Evolutionary conservation across 1,140 invertebrate species (phyloP).

Genomic region (Anastatus disparis): DNA sequence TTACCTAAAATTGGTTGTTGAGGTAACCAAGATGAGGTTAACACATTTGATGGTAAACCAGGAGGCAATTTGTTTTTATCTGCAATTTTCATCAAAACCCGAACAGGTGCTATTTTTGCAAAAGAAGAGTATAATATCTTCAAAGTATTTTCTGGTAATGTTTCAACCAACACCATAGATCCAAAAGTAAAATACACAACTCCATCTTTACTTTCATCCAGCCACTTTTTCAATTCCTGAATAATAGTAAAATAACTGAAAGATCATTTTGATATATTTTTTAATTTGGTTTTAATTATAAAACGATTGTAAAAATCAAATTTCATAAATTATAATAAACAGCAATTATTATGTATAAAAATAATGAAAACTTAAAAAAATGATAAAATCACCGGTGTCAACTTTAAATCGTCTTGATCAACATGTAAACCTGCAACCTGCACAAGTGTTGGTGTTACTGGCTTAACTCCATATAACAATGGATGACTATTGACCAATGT

Average conservation of each 20-base stretch:
- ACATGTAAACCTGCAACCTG: constrained; percentile 61
- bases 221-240: constrained; percentile 74
- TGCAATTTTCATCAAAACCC: constrained; percentile 47
- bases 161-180: constrained; percentile 71
- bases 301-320: no score
- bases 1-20: constrained; percentile 73
- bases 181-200: constrained; percentile 79
- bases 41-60: constrained; percentile 68
- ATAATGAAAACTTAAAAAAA: no score
- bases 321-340: no score
- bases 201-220: constrained; percentile 74
- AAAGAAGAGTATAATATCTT: constrained; percentile 41
- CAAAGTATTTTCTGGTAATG: constrained; percentile 65
- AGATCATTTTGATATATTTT: no score
- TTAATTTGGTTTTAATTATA: no score
- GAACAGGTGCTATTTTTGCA: constrained; percentile 44
- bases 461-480: constrained; percentile 51
- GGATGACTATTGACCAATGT: constrained; percentile 59
- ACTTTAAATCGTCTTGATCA: constrained; percentile 8
- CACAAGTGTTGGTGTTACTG: constrained; percentile 55
- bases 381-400: no score
- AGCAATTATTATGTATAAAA: no score
- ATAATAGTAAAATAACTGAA: no score
- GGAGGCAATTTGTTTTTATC: constrained; percentile 49
- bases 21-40: constrained; percentile 71